Percentiles rank a stretch among this genome's conserved stretches.
Conservation (phyloP, 2,113 vertebrate genomes). For the Probosciger aterrimus region DNA sequence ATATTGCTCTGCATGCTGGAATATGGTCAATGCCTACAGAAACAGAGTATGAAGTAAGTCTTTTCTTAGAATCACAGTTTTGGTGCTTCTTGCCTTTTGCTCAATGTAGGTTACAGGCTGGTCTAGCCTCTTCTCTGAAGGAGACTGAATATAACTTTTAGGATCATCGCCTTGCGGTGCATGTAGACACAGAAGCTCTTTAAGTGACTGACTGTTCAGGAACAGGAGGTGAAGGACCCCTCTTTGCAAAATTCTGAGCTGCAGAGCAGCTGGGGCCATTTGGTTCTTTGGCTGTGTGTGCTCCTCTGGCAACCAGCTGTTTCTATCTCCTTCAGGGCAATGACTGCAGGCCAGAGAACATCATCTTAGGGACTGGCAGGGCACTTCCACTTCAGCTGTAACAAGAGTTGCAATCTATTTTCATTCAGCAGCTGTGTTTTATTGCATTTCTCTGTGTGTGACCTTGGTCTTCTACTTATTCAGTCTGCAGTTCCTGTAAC, state of each 20-base stretch:
- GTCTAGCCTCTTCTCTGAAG: neutral
- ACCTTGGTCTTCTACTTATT: neutral
- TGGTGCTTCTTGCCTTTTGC: neutral
- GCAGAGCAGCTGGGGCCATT: neutral
- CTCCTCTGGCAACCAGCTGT: neutral
- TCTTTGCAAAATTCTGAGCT: neutral
- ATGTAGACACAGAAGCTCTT: neutral
- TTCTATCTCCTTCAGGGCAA: neutral
- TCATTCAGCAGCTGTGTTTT: neutral
- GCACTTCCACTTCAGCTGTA: neutral
- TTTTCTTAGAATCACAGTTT: neutral
- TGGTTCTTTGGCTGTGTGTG: neutral
- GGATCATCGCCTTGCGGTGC: neutral
- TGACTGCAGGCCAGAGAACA: neutral
- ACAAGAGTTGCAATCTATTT: neutral
- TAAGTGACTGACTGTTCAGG: neutral
- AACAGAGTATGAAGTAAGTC: neutral
- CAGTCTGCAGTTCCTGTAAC: neutral
- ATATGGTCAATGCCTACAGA: neutral
- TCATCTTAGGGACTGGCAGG: neutral
- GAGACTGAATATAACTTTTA: fast-evolving
- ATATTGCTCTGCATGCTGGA: neutral
- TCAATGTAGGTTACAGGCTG: neutral
- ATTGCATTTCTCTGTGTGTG: neutral
- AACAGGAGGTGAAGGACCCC: neutral